Evolutionary conservation across 2,797 vertebrate species (phyloP).

Genomic region (Geotrypetes seraphini): DNA sequence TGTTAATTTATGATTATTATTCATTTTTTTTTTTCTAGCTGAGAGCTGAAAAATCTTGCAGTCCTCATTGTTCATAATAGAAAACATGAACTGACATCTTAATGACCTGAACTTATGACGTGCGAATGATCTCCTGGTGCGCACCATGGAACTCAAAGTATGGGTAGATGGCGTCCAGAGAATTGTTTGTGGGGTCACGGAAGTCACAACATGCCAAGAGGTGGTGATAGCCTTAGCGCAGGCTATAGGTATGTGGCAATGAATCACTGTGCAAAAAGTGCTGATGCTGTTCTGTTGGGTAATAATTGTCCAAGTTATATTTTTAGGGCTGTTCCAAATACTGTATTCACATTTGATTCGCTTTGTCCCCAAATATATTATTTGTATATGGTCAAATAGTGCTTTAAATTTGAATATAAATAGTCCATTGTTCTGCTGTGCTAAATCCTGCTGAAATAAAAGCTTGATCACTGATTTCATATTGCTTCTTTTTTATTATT

Average conservation of each 20-base stretch:
- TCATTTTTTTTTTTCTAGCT: too few species aligned
- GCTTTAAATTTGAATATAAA: too few species aligned
- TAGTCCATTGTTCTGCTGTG: too few species aligned
- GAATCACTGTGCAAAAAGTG: background rate
- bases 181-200: conserved; percentile 93
- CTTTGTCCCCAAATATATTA: too few species aligned
- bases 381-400: too few species aligned
- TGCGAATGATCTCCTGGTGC: conserved; percentile 19
- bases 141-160: conserved; percentile 97
- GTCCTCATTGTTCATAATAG: conserved; percentile 26
- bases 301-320: too few species aligned
- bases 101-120: conserved; percentile 16
- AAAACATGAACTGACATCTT: conserved; percentile 47
- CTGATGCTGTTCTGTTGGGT: too few species aligned
- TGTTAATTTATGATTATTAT: background rate
- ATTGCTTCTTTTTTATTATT: too few species aligned
- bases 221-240: conserved; percentile 97
- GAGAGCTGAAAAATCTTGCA: background rate
- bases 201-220: conserved; percentile 95
- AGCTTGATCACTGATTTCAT: too few species aligned
- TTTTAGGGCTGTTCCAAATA: too few species aligned
- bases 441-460: too few species aligned
- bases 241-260: conserved; percentile 76
- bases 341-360: too few species aligned
- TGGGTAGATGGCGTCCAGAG: conserved; percentile 98